A percentile compares a stretch with the other conserved stretches of the same genome.
Conservation (phyloP, 1,140 invertebrate species). For the Lerema accius region DNA sequence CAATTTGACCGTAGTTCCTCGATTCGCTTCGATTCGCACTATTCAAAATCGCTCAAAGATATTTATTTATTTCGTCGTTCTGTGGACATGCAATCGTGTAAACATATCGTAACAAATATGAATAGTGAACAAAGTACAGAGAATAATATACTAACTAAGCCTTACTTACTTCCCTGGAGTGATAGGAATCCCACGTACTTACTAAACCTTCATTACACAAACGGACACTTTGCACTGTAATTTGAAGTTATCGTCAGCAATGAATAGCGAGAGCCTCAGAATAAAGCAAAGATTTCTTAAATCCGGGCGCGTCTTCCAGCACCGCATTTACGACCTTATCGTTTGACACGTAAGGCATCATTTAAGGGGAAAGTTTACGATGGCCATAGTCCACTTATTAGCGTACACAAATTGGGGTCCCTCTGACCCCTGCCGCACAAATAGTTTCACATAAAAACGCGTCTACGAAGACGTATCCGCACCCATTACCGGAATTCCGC, state of each 20-base stretch:
- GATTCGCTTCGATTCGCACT: no score
- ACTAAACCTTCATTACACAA: not conserved
- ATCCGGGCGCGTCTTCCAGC: not conserved
- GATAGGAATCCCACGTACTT: no score
- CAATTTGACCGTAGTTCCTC: no score
- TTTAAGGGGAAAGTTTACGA: conserved; percentile 16
- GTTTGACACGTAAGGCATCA: not conserved
- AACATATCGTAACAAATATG: no score
- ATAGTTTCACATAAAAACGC: conserved; percentile 38
- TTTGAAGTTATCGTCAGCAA: not conserved
- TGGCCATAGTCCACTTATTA: conserved; percentile 35
- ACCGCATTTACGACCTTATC: not conserved
- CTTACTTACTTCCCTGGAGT: no score
- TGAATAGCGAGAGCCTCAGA: conserved; percentile 3
- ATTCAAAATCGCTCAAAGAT: no score
- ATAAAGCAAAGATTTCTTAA: not conserved
- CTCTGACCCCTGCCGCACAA: conserved; percentile 29
- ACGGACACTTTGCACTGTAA: not conserved
- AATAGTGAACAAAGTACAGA: no score
- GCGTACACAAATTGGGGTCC: conserved; percentile 45
- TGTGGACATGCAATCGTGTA: no score
- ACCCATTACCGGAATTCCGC: conserved; percentile 14
- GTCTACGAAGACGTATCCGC: conserved; percentile 31
- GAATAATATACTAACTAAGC: no score
- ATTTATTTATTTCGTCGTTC: no score